A percentile compares a stretch with the other conserved stretches of the same genome.
These are phyloP conservation scores for Xenus cinereus DNA, from an alignment of 2,113 vertebrate genomes.

Conservation along the genomic window DNA sequence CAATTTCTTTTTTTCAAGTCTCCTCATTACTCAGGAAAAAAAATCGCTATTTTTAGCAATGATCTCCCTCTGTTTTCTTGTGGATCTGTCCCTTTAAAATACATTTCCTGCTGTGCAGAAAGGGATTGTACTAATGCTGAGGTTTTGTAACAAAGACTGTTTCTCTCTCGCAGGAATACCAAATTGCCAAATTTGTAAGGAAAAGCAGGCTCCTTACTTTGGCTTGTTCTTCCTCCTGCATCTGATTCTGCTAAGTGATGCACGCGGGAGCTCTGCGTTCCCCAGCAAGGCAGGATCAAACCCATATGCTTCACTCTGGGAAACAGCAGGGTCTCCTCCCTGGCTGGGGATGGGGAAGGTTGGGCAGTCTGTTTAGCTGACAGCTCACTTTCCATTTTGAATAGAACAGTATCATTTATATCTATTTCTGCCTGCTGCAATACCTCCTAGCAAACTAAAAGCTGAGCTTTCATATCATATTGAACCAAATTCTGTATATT, in stretches of 20 bases:
- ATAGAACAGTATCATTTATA: background rate
- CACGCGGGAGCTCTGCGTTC: background rate
- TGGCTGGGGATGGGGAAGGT: background rate
- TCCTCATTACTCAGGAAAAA: background rate
- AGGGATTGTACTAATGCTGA: background rate
- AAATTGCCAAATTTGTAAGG: background rate
- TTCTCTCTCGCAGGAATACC: background rate
- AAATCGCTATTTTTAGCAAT: background rate
- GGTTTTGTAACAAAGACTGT: background rate
- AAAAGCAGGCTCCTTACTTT: background rate
- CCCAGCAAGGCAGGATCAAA: background rate
- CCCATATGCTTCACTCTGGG: background rate
- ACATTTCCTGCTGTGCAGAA: background rate
- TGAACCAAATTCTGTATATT: background rate
- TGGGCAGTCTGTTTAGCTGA: background rate
- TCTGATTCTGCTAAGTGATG: background rate
- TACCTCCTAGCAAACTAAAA: background rate
- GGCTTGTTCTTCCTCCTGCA: background rate
- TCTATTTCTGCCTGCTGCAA: background rate
- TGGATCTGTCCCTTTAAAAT: background rate
- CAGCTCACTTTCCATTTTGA: background rate
- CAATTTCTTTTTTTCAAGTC: background rate
- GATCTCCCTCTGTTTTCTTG: background rate
- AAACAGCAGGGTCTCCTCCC: background rate
- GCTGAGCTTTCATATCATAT: background rate